These are phyloP conservation scores for Cetoscarus ocellatus DNA, from an alignment of 2,797 vertebrate species.

Conservation along the genomic window DNA sequence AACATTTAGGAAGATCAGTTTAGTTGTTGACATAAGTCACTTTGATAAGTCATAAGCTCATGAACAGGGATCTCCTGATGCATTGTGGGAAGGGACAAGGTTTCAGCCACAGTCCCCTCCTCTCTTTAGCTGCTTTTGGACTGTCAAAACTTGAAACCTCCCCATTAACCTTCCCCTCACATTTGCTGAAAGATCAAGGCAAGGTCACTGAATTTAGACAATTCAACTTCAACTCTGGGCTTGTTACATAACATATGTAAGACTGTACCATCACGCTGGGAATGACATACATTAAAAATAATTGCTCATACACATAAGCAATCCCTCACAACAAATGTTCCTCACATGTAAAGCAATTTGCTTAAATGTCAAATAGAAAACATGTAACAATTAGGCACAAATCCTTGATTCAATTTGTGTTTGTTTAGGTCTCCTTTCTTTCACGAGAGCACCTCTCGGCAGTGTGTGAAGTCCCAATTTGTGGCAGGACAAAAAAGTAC, in stretches of 20 bases:
- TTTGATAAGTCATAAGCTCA: constrained; percentile 64
- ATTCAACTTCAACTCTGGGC: constrained; percentile 80
- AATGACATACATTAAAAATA: constrained; percentile 89
- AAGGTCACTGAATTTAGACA: constrained; percentile 76
- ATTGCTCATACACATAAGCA: constrained; percentile 89
- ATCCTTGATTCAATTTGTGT: constrained; percentile 86
- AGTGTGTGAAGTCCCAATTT: constrained; percentile 83
- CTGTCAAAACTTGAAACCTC: constrained; percentile 66
- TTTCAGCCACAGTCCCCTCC: constrained; percentile 61
- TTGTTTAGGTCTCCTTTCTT: constrained; percentile 77
- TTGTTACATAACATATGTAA: constrained; percentile 89
- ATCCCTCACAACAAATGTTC: constrained; percentile 87
- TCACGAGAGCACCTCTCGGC: constrained; percentile 82
- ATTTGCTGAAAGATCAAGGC: constrained; percentile 53
- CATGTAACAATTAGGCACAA: constrained; percentile 91
- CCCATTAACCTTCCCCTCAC: constrained; percentile 41
- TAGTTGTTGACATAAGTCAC: constrained; percentile 62
- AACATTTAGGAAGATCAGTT: constrained; percentile 73
- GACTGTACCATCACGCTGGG: constrained; percentile 90
- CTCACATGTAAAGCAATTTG: constrained; percentile 88
- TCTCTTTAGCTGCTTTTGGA: constrained; percentile 69
- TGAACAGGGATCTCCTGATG: constrained; percentile 66
- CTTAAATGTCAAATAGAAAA: constrained; percentile 89
- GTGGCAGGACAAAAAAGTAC: constrained; percentile 79
- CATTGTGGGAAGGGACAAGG: constrained; percentile 54